Conservation (phyloP, 2,888 invertebrate species). For the Sepioteuthis lessoniana region DNA sequence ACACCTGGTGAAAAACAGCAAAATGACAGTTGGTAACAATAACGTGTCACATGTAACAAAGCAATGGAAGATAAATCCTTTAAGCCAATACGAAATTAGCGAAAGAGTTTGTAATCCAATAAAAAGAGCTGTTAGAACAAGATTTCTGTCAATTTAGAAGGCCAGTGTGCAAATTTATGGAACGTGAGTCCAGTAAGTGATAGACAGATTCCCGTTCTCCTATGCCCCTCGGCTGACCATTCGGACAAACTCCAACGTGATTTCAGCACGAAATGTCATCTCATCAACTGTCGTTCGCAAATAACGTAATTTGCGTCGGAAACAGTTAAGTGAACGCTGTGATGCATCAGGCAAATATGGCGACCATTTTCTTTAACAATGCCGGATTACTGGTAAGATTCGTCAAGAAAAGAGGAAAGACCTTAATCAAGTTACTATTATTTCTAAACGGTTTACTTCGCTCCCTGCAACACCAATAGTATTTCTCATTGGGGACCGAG, state of each 20-base stretch:
- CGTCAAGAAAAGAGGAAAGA: too few relatives aligned
- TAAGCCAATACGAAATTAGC: neutral
- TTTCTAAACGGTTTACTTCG: too few relatives aligned
- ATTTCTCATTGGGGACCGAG: too few relatives aligned
- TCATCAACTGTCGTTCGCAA: neutral
- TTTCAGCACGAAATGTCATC: conserved; percentile 33
- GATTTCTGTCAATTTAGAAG: neutral
- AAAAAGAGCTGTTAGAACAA: neutral
- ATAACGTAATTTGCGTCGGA: neutral
- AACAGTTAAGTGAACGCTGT: neutral
- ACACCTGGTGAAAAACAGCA: too few relatives aligned
- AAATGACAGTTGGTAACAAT: neutral
- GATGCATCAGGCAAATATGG: too few relatives aligned
- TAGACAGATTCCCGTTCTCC: neutral
- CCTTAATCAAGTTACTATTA: too few relatives aligned
- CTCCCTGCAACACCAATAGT: too few relatives aligned
- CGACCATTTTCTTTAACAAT: too few relatives aligned
- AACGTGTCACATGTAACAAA: neutral
- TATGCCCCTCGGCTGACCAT: neutral
- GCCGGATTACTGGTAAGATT: too few relatives aligned
- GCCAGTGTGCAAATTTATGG: neutral
- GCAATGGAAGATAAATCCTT: neutral
- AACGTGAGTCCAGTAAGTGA: neutral
- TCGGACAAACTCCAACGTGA: neutral
- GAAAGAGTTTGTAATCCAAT: neutral